Evolutionary conservation across 2,888 invertebrate species (phyloP), one percentile per base, ranked within the genome.

Genomic region (Linnaemya vulpina): DNA sequence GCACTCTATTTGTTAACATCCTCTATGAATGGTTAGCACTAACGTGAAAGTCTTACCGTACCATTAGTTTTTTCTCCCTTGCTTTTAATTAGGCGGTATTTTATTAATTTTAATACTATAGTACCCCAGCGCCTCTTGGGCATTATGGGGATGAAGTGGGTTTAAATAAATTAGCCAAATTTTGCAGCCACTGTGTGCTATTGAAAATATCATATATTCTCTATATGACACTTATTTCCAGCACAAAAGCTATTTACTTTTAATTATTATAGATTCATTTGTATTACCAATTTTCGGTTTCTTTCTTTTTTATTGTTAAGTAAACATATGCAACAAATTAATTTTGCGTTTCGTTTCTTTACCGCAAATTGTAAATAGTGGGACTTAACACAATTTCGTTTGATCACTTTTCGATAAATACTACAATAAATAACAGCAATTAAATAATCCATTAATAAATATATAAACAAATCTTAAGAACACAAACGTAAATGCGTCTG

Each of bases 381-480:
- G 40, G 22, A 58, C 49, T 63, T 17, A 58, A 13, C 22, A 25
- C 53, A 25, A 71, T 55, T 62, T 75, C 68, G 75, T 79, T 68
- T 81, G 75, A 81, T 81, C 40, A 75, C 43, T 81, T 75, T 38
- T 46, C 74, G 68, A 35, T 62, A 62, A 81, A 81, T 58, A 43
- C 51, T 40, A 65, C 67, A 58, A 60, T 51, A 67, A 60, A 60
- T 22, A 65, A 51, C 60, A 70, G 20, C 43, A 70, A 62, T 71
- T 60, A 71, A 70, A 73, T 30, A 81, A 40, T 67, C 9, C n/a
- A 40, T 55, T 46, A 58, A 40, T 13, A 58, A 58, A 58, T 58
- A 55, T 55, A 11, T 30, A 55, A 9, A 25, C 7, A 51, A 10
- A 20, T 51, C 15, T 43, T 15, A 43, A 43, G 7, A 1, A 58